These are phyloP conservation scores for Zoanthus sociatus DNA, from an alignment of 92 coral and sea anemone genomes.

Conservation along the genomic window DNA sequence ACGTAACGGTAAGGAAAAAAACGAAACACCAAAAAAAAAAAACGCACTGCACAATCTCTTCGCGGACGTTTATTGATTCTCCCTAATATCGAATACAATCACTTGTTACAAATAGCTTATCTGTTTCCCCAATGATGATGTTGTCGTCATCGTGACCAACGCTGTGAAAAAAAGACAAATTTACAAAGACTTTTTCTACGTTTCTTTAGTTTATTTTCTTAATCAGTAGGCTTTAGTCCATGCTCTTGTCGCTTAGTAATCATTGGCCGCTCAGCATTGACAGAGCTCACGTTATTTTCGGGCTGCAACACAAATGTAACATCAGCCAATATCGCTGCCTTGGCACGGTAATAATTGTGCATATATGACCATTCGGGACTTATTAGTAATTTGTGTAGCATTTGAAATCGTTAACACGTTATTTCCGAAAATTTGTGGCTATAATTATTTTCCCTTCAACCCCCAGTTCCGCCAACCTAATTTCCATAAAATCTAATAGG, in stretches of 20 bases:
- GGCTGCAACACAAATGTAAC: too few relatives aligned
- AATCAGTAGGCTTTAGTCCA: not conserved
- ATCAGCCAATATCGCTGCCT: too few relatives aligned
- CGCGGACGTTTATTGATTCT: not conserved
- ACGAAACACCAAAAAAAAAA: not conserved
- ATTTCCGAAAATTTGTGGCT: not conserved
- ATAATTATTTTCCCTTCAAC: not conserved
- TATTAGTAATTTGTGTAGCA: not conserved
- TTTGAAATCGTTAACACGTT: not conserved
- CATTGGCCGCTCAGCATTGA: too few relatives aligned
- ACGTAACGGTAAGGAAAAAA: not conserved
- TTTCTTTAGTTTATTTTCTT: too few relatives aligned
- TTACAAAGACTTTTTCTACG: not conserved
- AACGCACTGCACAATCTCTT: not conserved
- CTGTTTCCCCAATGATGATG: conserved; percentile 29
- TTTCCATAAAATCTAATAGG: not conserved
- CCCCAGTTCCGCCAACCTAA: not conserved
- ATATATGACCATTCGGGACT: not conserved
- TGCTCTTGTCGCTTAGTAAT: too few relatives aligned
- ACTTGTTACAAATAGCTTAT: not conserved
- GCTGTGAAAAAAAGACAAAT: conserved; percentile 1
- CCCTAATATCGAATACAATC: not conserved
- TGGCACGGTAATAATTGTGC: not conserved
- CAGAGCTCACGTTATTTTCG: too few relatives aligned
- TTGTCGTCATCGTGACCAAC: conserved; percentile 34